Base-by-base conservation (phyloP, 2,888 invertebrate genomes). In the Euplexia lucipara region DNA sequence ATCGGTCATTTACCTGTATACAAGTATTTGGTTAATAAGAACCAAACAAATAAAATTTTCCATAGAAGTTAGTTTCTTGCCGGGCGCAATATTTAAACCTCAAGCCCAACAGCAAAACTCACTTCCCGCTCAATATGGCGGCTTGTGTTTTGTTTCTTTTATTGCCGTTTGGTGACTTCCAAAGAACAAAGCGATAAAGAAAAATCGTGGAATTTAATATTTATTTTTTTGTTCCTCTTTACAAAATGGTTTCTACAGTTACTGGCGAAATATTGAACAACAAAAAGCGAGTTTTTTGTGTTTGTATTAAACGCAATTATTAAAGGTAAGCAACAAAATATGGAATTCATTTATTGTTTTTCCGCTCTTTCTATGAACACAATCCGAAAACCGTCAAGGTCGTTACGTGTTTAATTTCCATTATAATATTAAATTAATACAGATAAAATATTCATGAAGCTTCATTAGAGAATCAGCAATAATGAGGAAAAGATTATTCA, bases 401-500 rank as follows among this genome's bases (percentile, higher is more conserved):
- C 26, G 30, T 42, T 20, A 48, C 73, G 32, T 32, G 47, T 34
- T 37, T 22, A 49, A 37, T 32, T 35, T 48, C 48, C 41, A 64
- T 64, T 68, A 48, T 18, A 68, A 64, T 54, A 69, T 53, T 53
- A 53, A 69, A 52, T 52, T 30, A 71, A 48, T 48, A 53, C 41
- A 18, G 18, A 18, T 14, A 42, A 64, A 39, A 72, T 47, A 41
- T 64, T 53, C 37, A 9, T 48, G 4, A 26, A 42, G 63, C 47
- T 68, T 53, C 72, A 52, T 71, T 71, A 53, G 42, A 37, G 32
- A 72, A 69, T 64, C 42, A 63, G 47, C 35, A 64, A 32, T 72
- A 53, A 69, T 65, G 73, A 69, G 48, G 22, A 32, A 32, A 39
- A 49, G 48, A 48, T 65, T 65, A 54, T 72, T 73, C 73, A 64